These are phyloP conservation scores for Amblyjoppa fuscipennis DNA, from an alignment of 2,888 invertebrate genomes.

Conservation along the genomic window DNA sequence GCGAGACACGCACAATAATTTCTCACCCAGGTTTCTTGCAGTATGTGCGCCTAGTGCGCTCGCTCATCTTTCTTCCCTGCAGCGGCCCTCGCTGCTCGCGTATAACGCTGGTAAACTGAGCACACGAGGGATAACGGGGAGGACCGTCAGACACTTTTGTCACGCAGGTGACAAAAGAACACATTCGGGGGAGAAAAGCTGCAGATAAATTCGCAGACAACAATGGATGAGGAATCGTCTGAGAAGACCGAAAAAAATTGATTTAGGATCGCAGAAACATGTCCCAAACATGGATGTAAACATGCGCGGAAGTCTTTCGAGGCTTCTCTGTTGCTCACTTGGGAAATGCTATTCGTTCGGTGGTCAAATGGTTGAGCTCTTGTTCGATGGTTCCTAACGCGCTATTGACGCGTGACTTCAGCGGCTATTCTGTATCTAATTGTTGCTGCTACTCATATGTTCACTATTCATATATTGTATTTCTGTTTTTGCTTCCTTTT, in stretches of 20 bases:
- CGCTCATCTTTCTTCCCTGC: slow-evolving; percentile 42
- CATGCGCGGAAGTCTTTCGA: no score
- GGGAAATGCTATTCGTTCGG: no score
- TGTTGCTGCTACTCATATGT: no score
- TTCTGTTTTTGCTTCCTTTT: no score
- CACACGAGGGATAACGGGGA: slow-evolving; percentile 37
- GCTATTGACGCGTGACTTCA: no score
- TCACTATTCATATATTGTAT: no score
- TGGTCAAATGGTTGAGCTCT: no score
- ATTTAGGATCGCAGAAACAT: neutral
- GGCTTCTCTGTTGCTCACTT: no score
- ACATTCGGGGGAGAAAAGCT: slow-evolving; percentile 13
- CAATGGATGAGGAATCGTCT: slow-evolving; percentile 25
- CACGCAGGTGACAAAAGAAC: slow-evolving; percentile 55
- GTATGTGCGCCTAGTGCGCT: slow-evolving; percentile 30
- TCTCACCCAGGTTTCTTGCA: slow-evolving; percentile 60
- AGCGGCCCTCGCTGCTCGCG: neutral
- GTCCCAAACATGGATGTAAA: neutral
- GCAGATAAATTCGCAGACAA: slow-evolving; percentile 13
- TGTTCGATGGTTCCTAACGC: no score
- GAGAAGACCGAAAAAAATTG: neutral
- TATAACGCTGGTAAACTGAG: slow-evolving; percentile 28
- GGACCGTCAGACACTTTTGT: slow-evolving; percentile 66
- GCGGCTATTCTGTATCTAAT: no score
- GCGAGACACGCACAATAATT: slow-evolving; percentile 69